Base-by-base conservation (phyloP, 35 echinoderm and acorn worm genomes). In the Stichopus chloronotus region DNA sequence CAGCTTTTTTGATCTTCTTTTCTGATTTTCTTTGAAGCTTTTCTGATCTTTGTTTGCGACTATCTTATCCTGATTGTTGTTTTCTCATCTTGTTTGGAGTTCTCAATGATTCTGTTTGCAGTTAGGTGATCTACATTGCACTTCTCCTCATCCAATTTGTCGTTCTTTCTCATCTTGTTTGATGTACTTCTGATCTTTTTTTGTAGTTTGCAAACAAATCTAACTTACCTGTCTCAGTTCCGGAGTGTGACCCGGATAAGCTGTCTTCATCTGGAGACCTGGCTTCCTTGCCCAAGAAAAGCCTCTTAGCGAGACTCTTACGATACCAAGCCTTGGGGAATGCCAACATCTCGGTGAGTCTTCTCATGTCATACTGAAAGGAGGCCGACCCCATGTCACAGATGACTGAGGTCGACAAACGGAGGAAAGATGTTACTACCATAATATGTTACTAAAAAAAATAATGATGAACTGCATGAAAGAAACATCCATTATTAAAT, bases 241-340 rank as follows among this genome's bases (percentile, higher is more conserved):
- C 86, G 24, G 86, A 88, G 86, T 88, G 6, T 52, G 57, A 57
- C n/a, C 25, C 21, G 65, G 57, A 59, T 12, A 17, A 43, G n/a
- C 63, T 56, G 9, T 91, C 88, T 77, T 74, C 65, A 57, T 91
- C 88, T 16, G 88, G 88, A 21, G 88, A 91, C 71, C 72, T 76
- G 2, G 91, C 93, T 83, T 99, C 97, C 61, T 99, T 94, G n/a
- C 97, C 97, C 17, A 99, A 92, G 88, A 99, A 99, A 23, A 99
- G 58, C 60, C 95, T 91, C 87, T 92, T 92, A n/a, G 92, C 95
- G 63, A 99, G 93, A 21, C 91, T 92, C 88, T 96, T 96, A 25
- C 97, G 91, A 92, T 99, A 99, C 97, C 97, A 99, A 4, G 97
- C 97, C 82, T 96, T 99, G 22, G 97, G 97, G 69, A 99, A 99